phyloP scores from a whole-genome alignment of 2,888 invertebrate genomes.

The Theodoxus fluviatilis region DNA sequence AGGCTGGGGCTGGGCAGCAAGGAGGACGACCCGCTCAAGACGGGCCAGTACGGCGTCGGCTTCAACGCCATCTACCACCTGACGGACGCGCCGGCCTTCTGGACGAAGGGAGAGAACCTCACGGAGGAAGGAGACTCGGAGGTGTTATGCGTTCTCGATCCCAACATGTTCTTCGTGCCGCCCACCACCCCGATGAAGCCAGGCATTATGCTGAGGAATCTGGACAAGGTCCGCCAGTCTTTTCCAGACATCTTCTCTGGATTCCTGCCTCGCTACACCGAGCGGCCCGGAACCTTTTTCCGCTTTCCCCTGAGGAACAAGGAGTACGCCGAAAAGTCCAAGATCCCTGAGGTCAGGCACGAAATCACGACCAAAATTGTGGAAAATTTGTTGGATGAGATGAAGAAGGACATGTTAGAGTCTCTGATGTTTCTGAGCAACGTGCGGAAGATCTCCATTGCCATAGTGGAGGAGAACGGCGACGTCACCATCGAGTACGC shows the following conservation, averaged over 20 bases:
- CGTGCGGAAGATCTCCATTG: slow-evolving; percentile 18
- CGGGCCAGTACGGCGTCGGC: slow-evolving; percentile 63
- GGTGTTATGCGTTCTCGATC: slow-evolving; percentile 47
- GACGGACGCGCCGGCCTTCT: slow-evolving; percentile 61
- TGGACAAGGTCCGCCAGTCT: slow-evolving; percentile 29
- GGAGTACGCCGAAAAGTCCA: slow-evolving; percentile 42
- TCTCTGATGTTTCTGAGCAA: slow-evolving; percentile 26
- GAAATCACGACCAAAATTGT: not conserved
- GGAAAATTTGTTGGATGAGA: not conserved
- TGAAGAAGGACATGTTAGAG: slow-evolving; percentile 11
- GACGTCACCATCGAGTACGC: slow-evolving; percentile 20
- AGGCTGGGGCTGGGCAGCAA: slow-evolving; percentile 59
- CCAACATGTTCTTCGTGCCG: slow-evolving; percentile 42
- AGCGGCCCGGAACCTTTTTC: slow-evolving; percentile 50
- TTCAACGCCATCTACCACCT: slow-evolving; percentile 63
- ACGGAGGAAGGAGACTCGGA: slow-evolving; percentile 37
- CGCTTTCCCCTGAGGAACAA: slow-evolving; percentile 54
- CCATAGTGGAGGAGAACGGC: slow-evolving; percentile 3
- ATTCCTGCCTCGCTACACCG: slow-evolving; percentile 41
- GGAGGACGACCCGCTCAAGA: slow-evolving; percentile 54
- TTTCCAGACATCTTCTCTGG: slow-evolving; percentile 45
- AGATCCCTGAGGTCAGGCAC: slow-evolving; percentile 38
- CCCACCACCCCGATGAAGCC: slow-evolving; percentile 35
- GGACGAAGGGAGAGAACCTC: slow-evolving; percentile 40
- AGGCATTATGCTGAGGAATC: slow-evolving; percentile 36